A percentile compares a stretch with the other conserved stretches of the same genome.
Evolutionary conservation across 1,140 invertebrate species (phyloP).

Genomic region (Grapholita molesta): DNA sequence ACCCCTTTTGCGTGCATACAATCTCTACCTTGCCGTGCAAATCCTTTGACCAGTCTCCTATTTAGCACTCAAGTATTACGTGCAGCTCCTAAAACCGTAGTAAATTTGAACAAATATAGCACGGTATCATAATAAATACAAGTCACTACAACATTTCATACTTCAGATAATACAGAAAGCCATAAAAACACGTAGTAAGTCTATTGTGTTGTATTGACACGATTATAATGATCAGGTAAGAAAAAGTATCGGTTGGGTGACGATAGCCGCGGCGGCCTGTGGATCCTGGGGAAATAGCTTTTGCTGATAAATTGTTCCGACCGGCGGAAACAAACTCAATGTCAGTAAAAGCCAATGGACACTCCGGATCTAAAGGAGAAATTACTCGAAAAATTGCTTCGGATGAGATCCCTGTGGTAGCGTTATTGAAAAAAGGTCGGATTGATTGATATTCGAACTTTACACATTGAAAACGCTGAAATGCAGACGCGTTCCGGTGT

Average conservation of each 20-base stretch:
- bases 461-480: constrained; percentile 66
- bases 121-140: neutral
- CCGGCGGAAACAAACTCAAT: constrained; percentile 28
- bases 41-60: neutral
- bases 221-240: constrained; percentile 11
- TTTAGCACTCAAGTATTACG: neutral
- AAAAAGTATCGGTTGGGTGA: neutral
- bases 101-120: neutral
- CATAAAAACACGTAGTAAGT: neutral
- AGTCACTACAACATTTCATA: neutral
- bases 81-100: neutral
- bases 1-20: constrained; percentile 42
- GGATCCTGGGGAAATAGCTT: constrained; percentile 7
- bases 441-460: constrained; percentile 74
- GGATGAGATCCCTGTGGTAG: constrained; percentile 55
- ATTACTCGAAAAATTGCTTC: constrained; percentile 70
- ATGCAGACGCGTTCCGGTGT: constrained; percentile 56
- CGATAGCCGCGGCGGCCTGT: neutral
- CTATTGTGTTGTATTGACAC: constrained; percentile 10
- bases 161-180: neutral
- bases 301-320: constrained; percentile 27
- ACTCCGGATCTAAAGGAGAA: constrained; percentile 52
- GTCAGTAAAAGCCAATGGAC: constrained; percentile 43
- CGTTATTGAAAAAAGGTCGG: constrained; percentile 73
- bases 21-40: constrained; percentile 26